Base-by-base conservation (phyloP, 92 coral and sea anemone genomes). In the Epizoanthus illoricatus region DNA sequence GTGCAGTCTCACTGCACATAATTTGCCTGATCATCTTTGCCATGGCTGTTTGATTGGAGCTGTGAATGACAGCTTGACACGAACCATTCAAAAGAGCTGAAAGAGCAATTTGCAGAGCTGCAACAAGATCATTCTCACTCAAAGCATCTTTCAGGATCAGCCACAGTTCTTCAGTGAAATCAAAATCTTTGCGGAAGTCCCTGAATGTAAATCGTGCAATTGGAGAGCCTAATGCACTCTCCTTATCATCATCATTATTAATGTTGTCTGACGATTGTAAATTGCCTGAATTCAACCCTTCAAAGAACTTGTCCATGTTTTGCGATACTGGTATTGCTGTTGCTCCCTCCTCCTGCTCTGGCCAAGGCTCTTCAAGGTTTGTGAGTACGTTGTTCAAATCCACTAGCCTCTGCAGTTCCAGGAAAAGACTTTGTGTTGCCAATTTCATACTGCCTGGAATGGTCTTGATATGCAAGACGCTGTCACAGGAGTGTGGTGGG, bases 91-190 rank as follows among this genome's bases (percentile, higher is more conserved):
- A 85, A n/a, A 92, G 84, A 12, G 96, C 94, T 62, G 80, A 79
- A 36, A 81, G 66, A 73, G 92, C 84, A 2, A 79, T 75, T 62
- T 90, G 88, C 59, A 93, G 80, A 57, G 97, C 85, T 60, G 92
- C 47, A 36, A 75, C 18, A 66, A 91, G 91, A 81, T 97, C 94
- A 42, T 49, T 85, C 62, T 85, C 86, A 75, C 90, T 89, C 15
- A 85, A 20, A 47, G 94, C 90, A 86, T 93, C 98, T 63, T 97
- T 94, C 72, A 97, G 74, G 21, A 93, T 80, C 23, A 97, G 85
- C 99, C 99, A 97, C 15, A 97, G 86, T 59, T 87, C 80, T 81
- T 97, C 99, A 11, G 99, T 90, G 41, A 94, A 94, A 73, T 97
- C 99, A 65, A 93, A 87, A 71, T 97, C 99, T 65, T 97, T 94